Conservation (phyloP, 2,113 vertebrate species). For the Lucifuga dentata region DNA sequence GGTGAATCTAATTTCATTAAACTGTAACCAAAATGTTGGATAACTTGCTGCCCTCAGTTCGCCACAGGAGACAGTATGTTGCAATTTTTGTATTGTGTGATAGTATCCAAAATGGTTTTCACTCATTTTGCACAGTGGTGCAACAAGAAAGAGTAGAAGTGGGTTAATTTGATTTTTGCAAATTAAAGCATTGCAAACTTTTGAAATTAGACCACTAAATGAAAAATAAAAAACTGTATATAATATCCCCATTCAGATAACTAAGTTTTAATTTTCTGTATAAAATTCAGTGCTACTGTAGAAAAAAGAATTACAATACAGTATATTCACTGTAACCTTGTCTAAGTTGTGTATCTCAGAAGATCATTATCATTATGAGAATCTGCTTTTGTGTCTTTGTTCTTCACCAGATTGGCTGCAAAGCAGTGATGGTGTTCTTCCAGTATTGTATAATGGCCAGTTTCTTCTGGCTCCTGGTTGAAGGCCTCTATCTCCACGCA, state of each 20-base stretch:
- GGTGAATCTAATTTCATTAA: neutral
- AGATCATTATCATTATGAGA: neutral
- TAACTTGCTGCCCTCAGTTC: neutral
- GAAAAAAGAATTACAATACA: neutral
- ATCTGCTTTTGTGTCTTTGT: conserved; percentile 27
- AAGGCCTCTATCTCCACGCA: conserved; percentile 94
- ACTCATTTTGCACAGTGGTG: no score
- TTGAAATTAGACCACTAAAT: no score
- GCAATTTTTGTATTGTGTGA: no score
- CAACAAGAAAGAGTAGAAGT: neutral
- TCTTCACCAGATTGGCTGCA: conserved; percentile 88
- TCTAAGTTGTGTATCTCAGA: neutral
- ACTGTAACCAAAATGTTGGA: neutral
- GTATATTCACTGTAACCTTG: neutral
- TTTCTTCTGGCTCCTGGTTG: conserved; percentile 98
- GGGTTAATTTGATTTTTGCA: no score
- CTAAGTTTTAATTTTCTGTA: neutral
- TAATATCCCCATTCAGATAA: no score
- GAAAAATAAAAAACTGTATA: no score
- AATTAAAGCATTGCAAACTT: no score
- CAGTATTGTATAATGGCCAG: conserved; percentile 98
- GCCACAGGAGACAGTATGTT: neutral
- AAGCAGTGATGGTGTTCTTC: conserved; percentile 93
- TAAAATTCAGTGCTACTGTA: neutral
- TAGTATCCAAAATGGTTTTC: no score